Evolutionary conservation across 2,888 invertebrate species (phyloP), one percentile per base, ranked within the genome.

Genomic region (Hemaris fuciformis): DNA sequence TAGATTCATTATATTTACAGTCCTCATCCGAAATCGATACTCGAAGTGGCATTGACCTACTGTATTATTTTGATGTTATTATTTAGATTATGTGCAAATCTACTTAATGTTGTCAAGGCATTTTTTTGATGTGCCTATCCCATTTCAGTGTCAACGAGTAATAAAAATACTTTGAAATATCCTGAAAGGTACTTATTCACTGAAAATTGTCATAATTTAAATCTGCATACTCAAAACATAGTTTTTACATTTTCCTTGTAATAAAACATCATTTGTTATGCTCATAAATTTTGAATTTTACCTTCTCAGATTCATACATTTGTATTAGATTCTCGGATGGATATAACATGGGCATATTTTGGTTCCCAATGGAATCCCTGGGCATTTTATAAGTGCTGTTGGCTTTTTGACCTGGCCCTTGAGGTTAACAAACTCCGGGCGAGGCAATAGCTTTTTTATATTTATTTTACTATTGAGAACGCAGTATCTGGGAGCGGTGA

Each of bases 31-130:
- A 84, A 81, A 79, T 83, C 78, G 78, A 83, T 83, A 81, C 74
- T 70, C 74, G 62, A 72, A 70, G 57, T 71, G 79, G 75, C 87
- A 85, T 84, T 88, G 87, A 86, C 87, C 85, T 70, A 85, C 76
- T 83, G 69, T 72, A 68, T 69, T 64, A 66, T 73, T 72, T 71
- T 68, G 75, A 74, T 81, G 76, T 73, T 71, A 74, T 74, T 71
- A 71, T 68, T 73, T 72, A 72, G 68, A 64, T 71, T 74, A 72
- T 73, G 65, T 63, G 67, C 68, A 38, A 65, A 38, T 41, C 3
- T n/a, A 13, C 8, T 18, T 22, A 25, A 22, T 34, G 46, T 23
- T 31, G 41, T 27, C 59, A 45, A 23, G 59, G 57, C 38, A 6
- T 22, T 15, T 34, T 22, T 34, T 34, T 34, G 20, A 20, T 6